Base-by-base conservation (phyloP, 2,888 invertebrate species). In the Salticus scenicus region DNA sequence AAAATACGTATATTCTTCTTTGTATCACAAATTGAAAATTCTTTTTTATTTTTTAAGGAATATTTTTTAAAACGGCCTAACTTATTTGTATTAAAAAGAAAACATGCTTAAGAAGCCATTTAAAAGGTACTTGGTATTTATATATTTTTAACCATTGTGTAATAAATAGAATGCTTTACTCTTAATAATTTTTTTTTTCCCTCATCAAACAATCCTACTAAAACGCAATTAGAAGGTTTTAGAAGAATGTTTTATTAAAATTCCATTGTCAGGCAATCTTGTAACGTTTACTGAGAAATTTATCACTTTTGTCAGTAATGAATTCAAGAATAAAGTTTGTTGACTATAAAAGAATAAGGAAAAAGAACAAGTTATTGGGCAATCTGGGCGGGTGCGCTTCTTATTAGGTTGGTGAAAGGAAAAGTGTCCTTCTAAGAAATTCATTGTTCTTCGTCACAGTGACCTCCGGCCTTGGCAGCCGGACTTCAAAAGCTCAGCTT, bases 341-440 rank as follows among this genome's bases (percentile, higher is more conserved):
- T 17, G 10, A 17, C 7, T 47, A 47, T 47, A 47, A 47, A 57
- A 57, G 57, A 24, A 24, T 20, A 24, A 33, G 27, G 27, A 33
- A 67, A 33, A 67, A 30, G 30, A 66, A 31, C 17, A 17, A 28
- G 47, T 17, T 37, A 47, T 83, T 83, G 75, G 17, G 82, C 51
- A 76, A 83, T 64, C 64, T 64, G 76, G 82, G 82, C 66, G 82
- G 82, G 71, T 71, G 66, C 82, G 76, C 76, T 76, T 76, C 64
- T 72, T 64, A 47, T 51, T 28, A 27, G 27, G 31, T 14, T 80
- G 73, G 42, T 80, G 73, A 80, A 80, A 81, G 81, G 74, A 51
- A 83, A 76, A 83, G 76, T 83, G 82, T 76, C 82, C 82, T 83
- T 83, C 82, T 76, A 33, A 24, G 63, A 75, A 72, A 80, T 64